Conservation (phyloP, 2,113 vertebrate species). For the Microtus richardsoni region DNA sequence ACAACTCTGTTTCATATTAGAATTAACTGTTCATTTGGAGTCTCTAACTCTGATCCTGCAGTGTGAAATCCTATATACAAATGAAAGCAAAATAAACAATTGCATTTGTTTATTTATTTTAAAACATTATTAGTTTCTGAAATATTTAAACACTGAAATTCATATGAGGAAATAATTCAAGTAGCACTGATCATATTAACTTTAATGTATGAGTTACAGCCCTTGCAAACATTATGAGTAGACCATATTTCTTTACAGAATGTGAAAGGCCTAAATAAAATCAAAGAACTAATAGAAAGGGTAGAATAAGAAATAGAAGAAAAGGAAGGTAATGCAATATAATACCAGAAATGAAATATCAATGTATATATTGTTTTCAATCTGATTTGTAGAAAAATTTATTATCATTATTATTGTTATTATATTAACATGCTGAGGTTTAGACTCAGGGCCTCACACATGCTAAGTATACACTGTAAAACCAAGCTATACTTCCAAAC, state of each 20-base stretch:
- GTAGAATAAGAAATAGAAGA: neutral
- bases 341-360: neutral
- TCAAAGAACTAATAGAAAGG: neutral
- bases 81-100: neutral
- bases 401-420: neutral
- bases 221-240: neutral
- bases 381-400: neutral
- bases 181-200: neutral
- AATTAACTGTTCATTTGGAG: neutral
- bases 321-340: neutral
- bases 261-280: conserved; percentile 39
- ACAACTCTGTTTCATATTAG: neutral
- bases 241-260: neutral
- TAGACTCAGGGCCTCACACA: neutral
- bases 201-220: neutral
- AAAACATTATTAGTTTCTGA: conserved; percentile 14
- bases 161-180: conserved; percentile 14
- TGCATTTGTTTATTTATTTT: conserved; percentile 6
- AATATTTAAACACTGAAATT: conserved; percentile 35
- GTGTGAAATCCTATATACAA: conserved; percentile 12
- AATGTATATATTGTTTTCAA: conserved; percentile 6
- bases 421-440: neutral
- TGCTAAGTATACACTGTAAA: neutral
- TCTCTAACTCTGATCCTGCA: neutral
- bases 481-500: neutral